Percentiles rank a stretch among this genome's conserved stretches.
Evolutionary conservation across 2,888 invertebrate genomes (phyloP).

Genomic region (Dolichomitus sp.): DNA sequence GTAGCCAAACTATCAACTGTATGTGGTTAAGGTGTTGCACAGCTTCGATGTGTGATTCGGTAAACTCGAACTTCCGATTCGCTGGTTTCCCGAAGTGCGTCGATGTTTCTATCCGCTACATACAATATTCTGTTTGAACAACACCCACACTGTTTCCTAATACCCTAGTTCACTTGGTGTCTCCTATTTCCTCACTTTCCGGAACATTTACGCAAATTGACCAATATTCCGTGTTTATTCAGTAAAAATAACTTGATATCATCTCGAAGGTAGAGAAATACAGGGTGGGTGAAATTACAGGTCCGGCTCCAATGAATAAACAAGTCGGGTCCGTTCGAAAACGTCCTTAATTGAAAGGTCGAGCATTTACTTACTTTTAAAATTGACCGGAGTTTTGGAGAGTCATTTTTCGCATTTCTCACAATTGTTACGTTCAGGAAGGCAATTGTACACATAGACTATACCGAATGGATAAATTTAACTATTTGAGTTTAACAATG

Average conservation of each 20-base stretch:
- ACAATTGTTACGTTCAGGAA: not conserved
- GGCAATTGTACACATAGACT: not conserved
- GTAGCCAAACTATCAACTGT: not conserved
- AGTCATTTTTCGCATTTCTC: not conserved
- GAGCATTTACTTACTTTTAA: not conserved
- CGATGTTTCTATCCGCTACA: conserved; percentile 6
- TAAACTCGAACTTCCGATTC: conserved; percentile 39
- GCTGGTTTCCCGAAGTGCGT: not conserved
- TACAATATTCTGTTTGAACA: conserved; percentile 12
- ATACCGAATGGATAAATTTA: not conserved
- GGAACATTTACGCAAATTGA: conserved; percentile 17
- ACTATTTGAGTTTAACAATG: not conserved
- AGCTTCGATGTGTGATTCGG: conserved; percentile 8
- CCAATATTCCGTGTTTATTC: conserved; percentile 36
- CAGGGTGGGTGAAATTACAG: conserved; percentile 5
- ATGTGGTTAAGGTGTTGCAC: not conserved
- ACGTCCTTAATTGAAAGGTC: conserved; percentile 18
- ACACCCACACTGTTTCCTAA: not conserved
- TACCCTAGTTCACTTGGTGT: not conserved
- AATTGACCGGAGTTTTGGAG: not conserved
- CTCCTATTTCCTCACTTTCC: not conserved
- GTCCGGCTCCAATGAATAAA: not conserved
- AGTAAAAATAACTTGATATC: not conserved
- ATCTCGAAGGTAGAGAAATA: not conserved
- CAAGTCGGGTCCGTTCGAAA: not conserved